A percentile compares a stretch with the other conserved stretches of the same genome.
Evolutionary conservation across 1,140 invertebrate genomes (phyloP).

Genomic region (Glossosoma conforme): DNA sequence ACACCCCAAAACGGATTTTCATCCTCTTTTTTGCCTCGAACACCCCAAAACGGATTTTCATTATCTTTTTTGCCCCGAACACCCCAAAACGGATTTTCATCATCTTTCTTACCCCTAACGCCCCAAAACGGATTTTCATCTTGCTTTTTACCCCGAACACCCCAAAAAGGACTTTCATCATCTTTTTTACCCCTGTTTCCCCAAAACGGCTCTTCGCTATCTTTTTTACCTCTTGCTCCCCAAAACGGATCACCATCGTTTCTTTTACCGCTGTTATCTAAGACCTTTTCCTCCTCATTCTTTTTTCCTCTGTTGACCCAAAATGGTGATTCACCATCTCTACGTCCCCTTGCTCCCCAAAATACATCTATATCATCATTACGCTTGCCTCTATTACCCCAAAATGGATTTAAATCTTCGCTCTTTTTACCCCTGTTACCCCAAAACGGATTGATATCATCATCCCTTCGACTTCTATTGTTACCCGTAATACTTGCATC

Average conservation of each 20-base stretch:
- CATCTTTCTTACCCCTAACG: slow-evolving; percentile 34
- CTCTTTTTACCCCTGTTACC: slow-evolving; percentile 37
- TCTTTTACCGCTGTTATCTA: slow-evolving; percentile 35
- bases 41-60: slow-evolving; percentile 20
- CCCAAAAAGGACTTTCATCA: slow-evolving; percentile 35
- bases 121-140: slow-evolving; percentile 35
- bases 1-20: slow-evolving; percentile 23
- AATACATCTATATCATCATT: slow-evolving; percentile 34
- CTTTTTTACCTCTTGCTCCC: slow-evolving; percentile 35
- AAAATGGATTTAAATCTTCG: slow-evolving; percentile 35
- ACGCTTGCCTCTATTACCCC: slow-evolving; percentile 37
- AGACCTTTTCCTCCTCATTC: slow-evolving; percentile 33
- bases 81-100: slow-evolving; percentile 23
- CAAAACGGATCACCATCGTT: slow-evolving; percentile 35
- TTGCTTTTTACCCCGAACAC: slow-evolving; percentile 33
- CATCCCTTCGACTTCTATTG: slow-evolving; percentile 37
- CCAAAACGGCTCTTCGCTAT: slow-evolving; percentile 36
- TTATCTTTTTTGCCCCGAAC: slow-evolving; percentile 22
- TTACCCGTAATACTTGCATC: slow-evolving; percentile 16
- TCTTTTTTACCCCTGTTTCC: slow-evolving; percentile 34
- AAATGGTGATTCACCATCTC: slow-evolving; percentile 28
- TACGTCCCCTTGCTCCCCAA: slow-evolving; percentile 37
- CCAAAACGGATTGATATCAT: slow-evolving; percentile 34
- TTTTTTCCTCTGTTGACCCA: no score
- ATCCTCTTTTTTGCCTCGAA: slow-evolving; percentile 26